These are phyloP conservation scores for Varanus komodoensis DNA, from an alignment of 2,113 vertebrate species.

Conservation along the genomic window DNA sequence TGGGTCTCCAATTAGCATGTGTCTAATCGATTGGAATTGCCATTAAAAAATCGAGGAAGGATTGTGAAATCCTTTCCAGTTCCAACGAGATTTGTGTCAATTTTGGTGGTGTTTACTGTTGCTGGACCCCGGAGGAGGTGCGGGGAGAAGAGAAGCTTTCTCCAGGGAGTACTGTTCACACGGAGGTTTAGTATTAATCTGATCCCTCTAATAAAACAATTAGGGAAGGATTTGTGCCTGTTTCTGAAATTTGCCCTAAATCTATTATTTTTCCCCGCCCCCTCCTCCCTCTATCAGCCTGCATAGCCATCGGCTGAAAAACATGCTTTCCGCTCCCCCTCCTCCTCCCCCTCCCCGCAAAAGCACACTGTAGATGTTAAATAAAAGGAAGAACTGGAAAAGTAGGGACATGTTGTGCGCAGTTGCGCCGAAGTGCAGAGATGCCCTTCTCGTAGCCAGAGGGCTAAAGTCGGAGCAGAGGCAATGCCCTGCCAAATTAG, in stretches of 20 bases:
- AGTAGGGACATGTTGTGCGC: background rate
- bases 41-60: background rate
- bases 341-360: background rate
- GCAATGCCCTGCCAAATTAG: slow-evolving; percentile 22
- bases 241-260: slow-evolving; percentile 33
- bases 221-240: slow-evolving; percentile 18
- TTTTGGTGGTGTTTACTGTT: slow-evolving; percentile 1
- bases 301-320: background rate
- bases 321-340: background rate
- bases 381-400: background rate
- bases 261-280: background rate
- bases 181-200: slow-evolving; percentile 37
- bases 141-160: background rate
- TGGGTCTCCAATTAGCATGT: slow-evolving; percentile 25
- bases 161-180: slow-evolving; percentile 15
- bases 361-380: background rate
- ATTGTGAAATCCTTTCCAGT: slow-evolving; percentile 17
- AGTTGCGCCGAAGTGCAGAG: background rate
- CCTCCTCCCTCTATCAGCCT: background rate
- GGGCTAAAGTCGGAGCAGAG: background rate
- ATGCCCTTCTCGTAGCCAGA: background rate
- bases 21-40: slow-evolving; percentile 25
- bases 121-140: background rate
- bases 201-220: slow-evolving; percentile 42
- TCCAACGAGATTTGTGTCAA: slow-evolving; percentile 23